Evolutionary conservation across 2,888 invertebrate species (phyloP), one percentile per base, ranked within the genome.

Genomic region (Scotopteryx bipunctaria): DNA sequence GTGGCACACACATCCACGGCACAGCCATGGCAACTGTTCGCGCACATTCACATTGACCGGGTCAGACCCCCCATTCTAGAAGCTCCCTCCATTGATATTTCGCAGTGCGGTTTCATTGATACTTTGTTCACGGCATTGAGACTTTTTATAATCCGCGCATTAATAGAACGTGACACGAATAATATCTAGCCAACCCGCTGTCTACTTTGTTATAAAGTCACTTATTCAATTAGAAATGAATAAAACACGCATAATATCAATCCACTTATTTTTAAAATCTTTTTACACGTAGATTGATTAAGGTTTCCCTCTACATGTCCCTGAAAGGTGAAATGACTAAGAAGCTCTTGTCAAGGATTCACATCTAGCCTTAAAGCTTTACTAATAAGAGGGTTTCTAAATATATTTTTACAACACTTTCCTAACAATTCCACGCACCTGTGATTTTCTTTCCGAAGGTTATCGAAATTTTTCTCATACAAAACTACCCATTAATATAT

Each of bases 51-150:
- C 71, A 47, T 21, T 82, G 85, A 84, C 84, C 86, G 77, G 85
- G 83, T 84, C 86, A 42, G 82, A 66, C 71, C 65, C 78, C 71
- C 73, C 85, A 80, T 84, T 83, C 83, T 85, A 81, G 78, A 76
- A 78, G 75, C 76, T 79, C 81, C 87, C 76, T 79, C 81, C 87
- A 89, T 87, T 89, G 87, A 87, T 85, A 81, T 86, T 86, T 83
- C 71, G 81, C 82, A 75, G 74, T 78, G 83, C 78, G 70, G 71
- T 76, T 82, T 76, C 87, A 87, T 88, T 86, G 82, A 87, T 81
- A 72, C 69, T 62, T 63, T 67, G 59, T 64, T 67, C 54, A 43
- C 4, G 27, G 27, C 45, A 54, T 33, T 46, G 29, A 21, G 57
- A 29, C 31, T 55, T 51, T 53, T 55, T 53, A 35, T 55, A 53